Evolutionary conservation across 1,140 invertebrate species (phyloP), one percentile per base, ranked within the genome.

Genomic region (Caenorhabditis briggsae): DNA sequence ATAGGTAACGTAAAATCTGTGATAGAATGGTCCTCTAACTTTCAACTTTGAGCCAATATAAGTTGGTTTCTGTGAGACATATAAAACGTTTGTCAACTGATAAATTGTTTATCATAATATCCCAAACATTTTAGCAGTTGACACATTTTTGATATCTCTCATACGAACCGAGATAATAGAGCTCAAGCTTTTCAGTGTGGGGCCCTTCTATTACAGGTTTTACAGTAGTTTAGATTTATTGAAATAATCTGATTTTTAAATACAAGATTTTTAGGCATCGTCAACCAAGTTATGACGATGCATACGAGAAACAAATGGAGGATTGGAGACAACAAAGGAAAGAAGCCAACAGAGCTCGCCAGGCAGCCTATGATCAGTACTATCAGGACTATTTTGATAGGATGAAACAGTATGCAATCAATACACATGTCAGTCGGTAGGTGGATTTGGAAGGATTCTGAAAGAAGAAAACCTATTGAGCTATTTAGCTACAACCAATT

Each of bases 341-440:
- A 50, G 70, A 78, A 53, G 70, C 70, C 9, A 78, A 78, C 50
- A 53, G 53, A 14, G 70, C 46, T 78, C 70, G 70, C 14, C 70
- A 78, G 20, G 70, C 70, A 12, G 12, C 12, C 1, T 78, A 48
- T 50, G 65, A 85, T 43, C 53, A 85, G 25, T 85, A 85, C 25
- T 85, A 85, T 58, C 46, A 58, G 33, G 61, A 85, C 18, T 85
- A 85, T 74, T 85, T 85, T 25, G 65, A 85, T 74, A 33, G 65
- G 46, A 70, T 85, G 84, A 85, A 65, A 25, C 61, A 53, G 20
- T 85, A 85, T 56, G 84, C 84, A 7, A 78, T 85, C 33, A 50
- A 85, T 41, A 85, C 61, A 53, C 84, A 85, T 74, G 20, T 85
- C 8, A 70, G 23, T 53, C 33, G 58, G 84, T 85, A 23, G 58